Percentiles rank a stretch among this genome's conserved stretches.
These are phyloP conservation scores for Lithobius niger DNA, from an alignment of 1,140 invertebrate genomes.

Conservation along the genomic window DNA sequence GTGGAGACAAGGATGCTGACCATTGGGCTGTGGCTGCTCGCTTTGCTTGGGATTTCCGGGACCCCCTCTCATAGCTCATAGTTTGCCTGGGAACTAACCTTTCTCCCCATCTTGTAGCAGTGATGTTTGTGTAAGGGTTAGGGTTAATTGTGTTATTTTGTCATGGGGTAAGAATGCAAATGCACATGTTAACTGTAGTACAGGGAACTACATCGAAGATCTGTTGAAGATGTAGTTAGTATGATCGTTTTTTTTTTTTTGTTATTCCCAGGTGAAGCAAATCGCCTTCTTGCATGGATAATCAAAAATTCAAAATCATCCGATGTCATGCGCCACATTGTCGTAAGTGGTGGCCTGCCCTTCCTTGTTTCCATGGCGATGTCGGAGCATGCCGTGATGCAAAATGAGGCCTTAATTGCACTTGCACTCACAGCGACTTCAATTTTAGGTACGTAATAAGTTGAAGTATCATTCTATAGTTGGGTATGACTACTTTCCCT, in stretches of 20 bases:
- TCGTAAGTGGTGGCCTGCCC: conserved; percentile 50
- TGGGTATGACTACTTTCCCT: neutral
- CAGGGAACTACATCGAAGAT: too few species aligned
- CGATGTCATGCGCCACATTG: conserved; percentile 44
- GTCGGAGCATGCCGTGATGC: conserved; percentile 70
- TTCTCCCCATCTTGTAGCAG: neutral
- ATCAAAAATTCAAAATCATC: conserved; percentile 53
- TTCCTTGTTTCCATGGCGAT: conserved; percentile 64
- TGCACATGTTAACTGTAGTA: too few species aligned
- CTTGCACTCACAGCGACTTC: conserved; percentile 27
- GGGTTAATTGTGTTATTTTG: neutral
- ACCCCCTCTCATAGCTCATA: too few species aligned
- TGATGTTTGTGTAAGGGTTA: neutral
- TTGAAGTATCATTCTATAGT: neutral
- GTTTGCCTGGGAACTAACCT: too few species aligned
- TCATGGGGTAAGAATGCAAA: too few species aligned
- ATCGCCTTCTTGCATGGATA: conserved; percentile 63
- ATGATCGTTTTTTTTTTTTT: neutral
- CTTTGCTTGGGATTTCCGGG: too few species aligned
- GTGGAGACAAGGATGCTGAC: too few species aligned
- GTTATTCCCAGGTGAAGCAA: conserved; percentile 50
- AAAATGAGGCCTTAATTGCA: conserved; percentile 58
- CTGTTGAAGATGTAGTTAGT: neutral
- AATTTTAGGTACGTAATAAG: conserved; percentile 23
- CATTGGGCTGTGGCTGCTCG: too few species aligned